Conservation (phyloP, 1,140 invertebrate genomes). For the Eriosoma lanigerum region DNA sequence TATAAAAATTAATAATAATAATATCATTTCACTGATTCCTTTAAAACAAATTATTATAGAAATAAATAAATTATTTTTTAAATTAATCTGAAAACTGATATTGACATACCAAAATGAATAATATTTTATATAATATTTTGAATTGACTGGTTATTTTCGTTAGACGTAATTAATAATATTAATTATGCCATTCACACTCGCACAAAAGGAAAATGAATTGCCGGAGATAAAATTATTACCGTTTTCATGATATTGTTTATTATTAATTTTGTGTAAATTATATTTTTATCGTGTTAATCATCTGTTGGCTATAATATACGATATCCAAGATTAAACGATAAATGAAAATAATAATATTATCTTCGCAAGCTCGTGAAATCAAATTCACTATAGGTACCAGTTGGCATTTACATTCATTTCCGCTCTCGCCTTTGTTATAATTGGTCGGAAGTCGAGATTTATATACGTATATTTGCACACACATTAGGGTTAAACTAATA, state of each 20-base stretch:
- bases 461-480: constrained; percentile 4
- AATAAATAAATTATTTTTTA: not conserved
- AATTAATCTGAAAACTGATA: not conserved
- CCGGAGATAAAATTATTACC: too few species aligned
- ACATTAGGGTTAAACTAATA: constrained; percentile 23
- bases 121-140: not conserved
- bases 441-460: constrained; percentile 1
- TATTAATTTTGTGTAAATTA: too few species aligned
- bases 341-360: too few species aligned
- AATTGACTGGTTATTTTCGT: not conserved
- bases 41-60: not conserved
- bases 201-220: too few species aligned
- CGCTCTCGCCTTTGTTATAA: not conserved
- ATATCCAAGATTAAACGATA: not conserved
- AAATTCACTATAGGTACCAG: not conserved
- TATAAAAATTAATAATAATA: not conserved
- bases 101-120: not conserved
- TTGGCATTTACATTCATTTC: constrained; percentile 12
- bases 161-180: not conserved
- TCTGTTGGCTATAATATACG: too few species aligned
- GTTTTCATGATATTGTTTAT: too few species aligned
- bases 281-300: too few species aligned
- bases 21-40: not conserved
- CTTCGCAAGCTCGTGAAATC: not conserved
- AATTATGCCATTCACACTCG: too few species aligned